These are phyloP conservation scores for Nycticorax nycticorax DNA, from an alignment of 2,113 vertebrate genomes.

Conservation along the genomic window DNA sequence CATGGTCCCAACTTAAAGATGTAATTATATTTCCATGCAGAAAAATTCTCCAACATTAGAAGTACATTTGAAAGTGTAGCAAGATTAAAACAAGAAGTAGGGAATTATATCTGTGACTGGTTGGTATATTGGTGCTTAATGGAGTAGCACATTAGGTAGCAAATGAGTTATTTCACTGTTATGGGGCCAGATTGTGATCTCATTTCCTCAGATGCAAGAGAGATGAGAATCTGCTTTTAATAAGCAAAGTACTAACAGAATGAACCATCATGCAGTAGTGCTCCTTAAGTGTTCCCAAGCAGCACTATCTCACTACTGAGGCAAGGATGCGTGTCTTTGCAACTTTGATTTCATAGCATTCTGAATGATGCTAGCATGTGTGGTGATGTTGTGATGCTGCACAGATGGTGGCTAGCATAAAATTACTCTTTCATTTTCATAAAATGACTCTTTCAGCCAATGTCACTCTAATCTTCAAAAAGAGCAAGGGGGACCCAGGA, in stretches of 20 bases:
- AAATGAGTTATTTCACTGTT: constrained; percentile 5
- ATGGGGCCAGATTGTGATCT: neutral
- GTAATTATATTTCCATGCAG: neutral
- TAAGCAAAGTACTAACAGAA: neutral
- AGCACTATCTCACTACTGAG: neutral
- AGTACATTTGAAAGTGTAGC: neutral
- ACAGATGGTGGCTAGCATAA: neutral
- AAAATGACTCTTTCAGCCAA: too few species aligned
- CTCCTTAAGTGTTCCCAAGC: neutral
- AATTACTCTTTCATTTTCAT: neutral
- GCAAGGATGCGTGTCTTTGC: neutral
- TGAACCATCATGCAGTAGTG: neutral
- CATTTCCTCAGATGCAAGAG: neutral
- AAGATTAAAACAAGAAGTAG: constrained; percentile 2
- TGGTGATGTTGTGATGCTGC: neutral
- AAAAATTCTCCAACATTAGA: neutral
- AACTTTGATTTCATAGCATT: neutral
- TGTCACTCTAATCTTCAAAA: too few species aligned
- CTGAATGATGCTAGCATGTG: neutral
- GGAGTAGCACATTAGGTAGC: neutral
- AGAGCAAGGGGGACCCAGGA: too few species aligned
- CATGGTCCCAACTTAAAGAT: neutral
- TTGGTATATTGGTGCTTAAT: neutral
- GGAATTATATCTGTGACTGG: neutral
- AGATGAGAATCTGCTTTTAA: neutral